Conservation (phyloP, 2,113 vertebrate species). For the Gallinago jamesoni region DNA sequence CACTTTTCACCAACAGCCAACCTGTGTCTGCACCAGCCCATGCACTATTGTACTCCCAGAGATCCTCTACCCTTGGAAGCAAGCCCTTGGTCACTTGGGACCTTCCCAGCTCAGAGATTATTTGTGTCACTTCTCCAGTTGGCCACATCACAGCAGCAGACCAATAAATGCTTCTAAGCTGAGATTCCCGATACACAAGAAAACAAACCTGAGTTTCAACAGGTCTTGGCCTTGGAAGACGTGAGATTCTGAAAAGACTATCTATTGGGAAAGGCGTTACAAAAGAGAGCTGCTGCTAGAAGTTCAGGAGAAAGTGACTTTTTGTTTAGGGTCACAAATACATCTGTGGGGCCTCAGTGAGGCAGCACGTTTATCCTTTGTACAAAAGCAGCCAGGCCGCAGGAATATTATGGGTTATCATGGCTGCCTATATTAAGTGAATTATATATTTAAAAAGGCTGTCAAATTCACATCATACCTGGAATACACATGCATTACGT, state of each 20-base stretch:
- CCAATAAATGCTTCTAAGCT: background rate
- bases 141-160: background rate
- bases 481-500: background rate
- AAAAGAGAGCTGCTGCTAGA: background rate
- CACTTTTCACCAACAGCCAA: background rate
- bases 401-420: background rate
- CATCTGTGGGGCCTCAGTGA: background rate
- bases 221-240: background rate
- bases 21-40: background rate
- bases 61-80: background rate
- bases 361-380: background rate
- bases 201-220: background rate
- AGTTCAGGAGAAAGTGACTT: background rate
- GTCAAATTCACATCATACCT: background rate
- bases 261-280: background rate
- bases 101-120: background rate
- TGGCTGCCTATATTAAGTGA: background rate
- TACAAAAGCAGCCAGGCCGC: background rate
- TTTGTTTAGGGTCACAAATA: background rate
- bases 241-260: background rate
- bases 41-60: fast-evolving
- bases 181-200: background rate
- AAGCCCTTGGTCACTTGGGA: background rate
- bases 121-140: background rate
- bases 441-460: background rate